Base-by-base conservation (phyloP, 2,797 vertebrate species). In the Valencia hispanica region DNA sequence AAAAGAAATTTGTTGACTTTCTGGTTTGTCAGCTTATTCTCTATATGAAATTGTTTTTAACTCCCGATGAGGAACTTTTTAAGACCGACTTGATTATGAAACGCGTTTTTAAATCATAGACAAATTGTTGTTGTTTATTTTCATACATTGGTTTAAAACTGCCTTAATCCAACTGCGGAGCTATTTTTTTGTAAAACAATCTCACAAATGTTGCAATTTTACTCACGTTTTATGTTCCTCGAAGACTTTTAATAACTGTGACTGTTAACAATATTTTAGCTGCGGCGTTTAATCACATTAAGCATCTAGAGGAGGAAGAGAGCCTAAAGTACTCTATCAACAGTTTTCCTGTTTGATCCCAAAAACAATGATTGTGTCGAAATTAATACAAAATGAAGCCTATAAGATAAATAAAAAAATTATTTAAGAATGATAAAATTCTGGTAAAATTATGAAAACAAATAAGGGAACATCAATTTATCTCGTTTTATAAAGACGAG, bases 181-280 rank as follows among this genome's bases (percentile, higher is more conserved):
- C 65, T 50, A 30, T 63, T 12, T n/a, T n/a, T n/a, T n/a, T n/a
- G n/a, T n/a, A n/a, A n/a, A n/a, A 12, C 43, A 32, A 74, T 51
- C 79, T 69, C 8, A 20, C 74, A 77, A 51, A 2, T 84, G 68
- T 79, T 59, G 68, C 68, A 73, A 72, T 50, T 18, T 51, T 85
- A 36, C 70, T 72, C 27, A 70, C 18, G 22, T 25, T 75, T 57
- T 48, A 27, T 63, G 15, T 65, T 0, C 84, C 85, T 78, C 65
- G 74, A 74, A 22, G 47, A 73, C 20, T 32, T 59, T 59, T 59
- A 65, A 10, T 36, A 65, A 65, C 61, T 65, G 30, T 32, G 59
- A 36, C 30, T 63, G 61, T 65, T 66, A 41, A 61, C 30, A 32
- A 41, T 41, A 39, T 66, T 25, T 65, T 36, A 12, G 0, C 0